These are phyloP conservation scores for Mycetomoellerius zeteki DNA, from an alignment of 1,140 invertebrate species.

Conservation along the genomic window DNA sequence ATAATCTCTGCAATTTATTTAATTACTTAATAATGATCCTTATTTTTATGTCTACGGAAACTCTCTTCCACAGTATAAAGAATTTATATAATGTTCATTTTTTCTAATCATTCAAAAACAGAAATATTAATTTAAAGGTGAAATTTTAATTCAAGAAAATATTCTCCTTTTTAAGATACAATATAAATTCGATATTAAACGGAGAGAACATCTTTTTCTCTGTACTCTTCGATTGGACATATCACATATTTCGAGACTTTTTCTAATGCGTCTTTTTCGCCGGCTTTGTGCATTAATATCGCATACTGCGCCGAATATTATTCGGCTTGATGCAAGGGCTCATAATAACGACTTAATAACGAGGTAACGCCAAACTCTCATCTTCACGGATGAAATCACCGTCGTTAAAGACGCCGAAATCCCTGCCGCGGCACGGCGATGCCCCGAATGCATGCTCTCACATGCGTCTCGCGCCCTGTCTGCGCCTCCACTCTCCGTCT, in stretches of 20 bases:
- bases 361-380: not conserved
- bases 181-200: not conserved
- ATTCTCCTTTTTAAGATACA: not conserved
- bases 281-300: conserved; percentile 13
- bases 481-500: conserved; percentile 24
- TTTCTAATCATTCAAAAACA: not conserved
- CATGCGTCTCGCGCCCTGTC: conserved; percentile 42
- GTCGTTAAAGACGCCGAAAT: conserved; percentile 10
- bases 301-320: not conserved
- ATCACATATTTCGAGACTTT: not conserved
- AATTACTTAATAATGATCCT: not conserved
- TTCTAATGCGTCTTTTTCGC: not conserved
- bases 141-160: not conserved
- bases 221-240: not conserved
- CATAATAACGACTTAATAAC: conserved; percentile 2
- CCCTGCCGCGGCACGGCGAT: not conserved
- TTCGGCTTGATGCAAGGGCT: not conserved
- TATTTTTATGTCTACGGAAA: not conserved
- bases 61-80: not conserved
- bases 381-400: conserved; percentile 4
- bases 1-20: not conserved
- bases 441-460: conserved; percentile 37
- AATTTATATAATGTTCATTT: not conserved
- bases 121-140: not conserved
- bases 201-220: not conserved